A percentile compares a stretch with the other conserved stretches of the same genome.
These are phyloP conservation scores for Ectemnius cavifrons DNA, from an alignment of 2,888 invertebrate genomes.

Conservation along the genomic window DNA sequence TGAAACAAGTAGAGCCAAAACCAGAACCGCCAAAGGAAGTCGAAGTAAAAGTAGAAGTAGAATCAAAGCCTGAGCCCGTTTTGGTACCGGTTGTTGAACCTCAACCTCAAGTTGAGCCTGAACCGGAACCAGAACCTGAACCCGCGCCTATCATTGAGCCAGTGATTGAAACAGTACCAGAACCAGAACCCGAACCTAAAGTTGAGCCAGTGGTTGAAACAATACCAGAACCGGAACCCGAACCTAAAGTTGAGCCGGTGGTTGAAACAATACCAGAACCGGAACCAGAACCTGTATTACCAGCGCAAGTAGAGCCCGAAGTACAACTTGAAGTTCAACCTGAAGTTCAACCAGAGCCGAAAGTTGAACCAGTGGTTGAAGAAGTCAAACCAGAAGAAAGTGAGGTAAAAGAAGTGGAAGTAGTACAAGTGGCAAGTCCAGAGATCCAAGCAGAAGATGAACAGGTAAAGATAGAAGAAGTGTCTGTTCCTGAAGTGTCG, in stretches of 20 bases:
- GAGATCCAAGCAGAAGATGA: constrained; percentile 29
- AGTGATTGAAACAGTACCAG: constrained; percentile 33
- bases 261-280: constrained; percentile 40
- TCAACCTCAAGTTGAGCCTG: constrained; percentile 31
- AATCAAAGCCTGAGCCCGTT: constrained; percentile 41
- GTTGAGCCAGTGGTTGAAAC: constrained; percentile 30
- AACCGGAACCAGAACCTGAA: constrained; percentile 40
- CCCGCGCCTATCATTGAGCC: constrained; percentile 24
- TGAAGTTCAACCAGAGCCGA: constrained; percentile 12
- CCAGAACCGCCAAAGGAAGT: constrained; percentile 25
- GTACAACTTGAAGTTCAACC: constrained; percentile 21
- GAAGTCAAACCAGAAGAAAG: not conserved
- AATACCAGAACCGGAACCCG: constrained; percentile 42
- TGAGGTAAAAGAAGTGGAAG: constrained; percentile 24
- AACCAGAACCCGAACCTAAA: constrained; percentile 38
- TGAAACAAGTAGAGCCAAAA: constrained; percentile 21
- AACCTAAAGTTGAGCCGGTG: constrained; percentile 24
- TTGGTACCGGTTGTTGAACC: constrained; percentile 6
- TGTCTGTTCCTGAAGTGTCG: too few species aligned
- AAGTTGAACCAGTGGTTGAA: not conserved
- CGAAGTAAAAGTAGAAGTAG: constrained; percentile 38
- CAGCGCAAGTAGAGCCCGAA: not conserved
- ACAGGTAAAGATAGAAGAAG: not conserved
- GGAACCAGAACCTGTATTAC: constrained; percentile 25
- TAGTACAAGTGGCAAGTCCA: constrained; percentile 26